Percentiles rank a stretch among this genome's conserved stretches.
These are phyloP conservation scores for Rhinatrema bivittatum DNA, from an alignment of 2,797 vertebrate genomes.

Conservation along the genomic window DNA sequence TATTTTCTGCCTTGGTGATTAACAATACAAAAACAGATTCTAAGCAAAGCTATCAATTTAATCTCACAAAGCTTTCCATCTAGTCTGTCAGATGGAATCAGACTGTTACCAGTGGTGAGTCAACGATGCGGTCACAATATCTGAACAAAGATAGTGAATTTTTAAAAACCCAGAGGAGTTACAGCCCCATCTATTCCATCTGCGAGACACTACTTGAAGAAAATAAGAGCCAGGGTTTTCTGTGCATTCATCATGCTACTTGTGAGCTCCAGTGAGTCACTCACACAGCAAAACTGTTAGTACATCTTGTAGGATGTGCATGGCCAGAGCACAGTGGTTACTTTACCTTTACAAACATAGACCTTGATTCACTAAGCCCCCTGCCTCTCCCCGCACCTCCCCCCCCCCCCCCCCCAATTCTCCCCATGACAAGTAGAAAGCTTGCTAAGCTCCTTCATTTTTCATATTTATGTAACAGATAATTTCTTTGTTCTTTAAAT, in stretches of 20 bases:
- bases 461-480: no score
- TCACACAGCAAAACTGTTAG: not conserved
- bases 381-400: no score
- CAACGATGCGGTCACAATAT: constrained; percentile 41
- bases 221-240: constrained; percentile 23
- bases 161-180: constrained; percentile 55
- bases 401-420: no score
- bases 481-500: no score
- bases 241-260: constrained; percentile 33
- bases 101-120: constrained; percentile 34
- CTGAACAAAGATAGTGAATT: constrained; percentile 44
- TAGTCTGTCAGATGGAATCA: constrained; percentile 33
- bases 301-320: not conserved
- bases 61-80: constrained; percentile 48
- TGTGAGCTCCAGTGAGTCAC: constrained; percentile 11
- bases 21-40: constrained; percentile 56
- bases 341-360: no score
- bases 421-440: no score
- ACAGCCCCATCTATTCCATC: constrained; percentile 60
- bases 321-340: no score
- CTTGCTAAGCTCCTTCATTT: no score
- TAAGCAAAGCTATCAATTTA: constrained; percentile 55
- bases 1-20: constrained; percentile 57
- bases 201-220: constrained; percentile 34
- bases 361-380: no score